Evolutionary conservation across 2,797 vertebrate species (phyloP).

Genomic region (Acrossocheilus fasciatus): DNA sequence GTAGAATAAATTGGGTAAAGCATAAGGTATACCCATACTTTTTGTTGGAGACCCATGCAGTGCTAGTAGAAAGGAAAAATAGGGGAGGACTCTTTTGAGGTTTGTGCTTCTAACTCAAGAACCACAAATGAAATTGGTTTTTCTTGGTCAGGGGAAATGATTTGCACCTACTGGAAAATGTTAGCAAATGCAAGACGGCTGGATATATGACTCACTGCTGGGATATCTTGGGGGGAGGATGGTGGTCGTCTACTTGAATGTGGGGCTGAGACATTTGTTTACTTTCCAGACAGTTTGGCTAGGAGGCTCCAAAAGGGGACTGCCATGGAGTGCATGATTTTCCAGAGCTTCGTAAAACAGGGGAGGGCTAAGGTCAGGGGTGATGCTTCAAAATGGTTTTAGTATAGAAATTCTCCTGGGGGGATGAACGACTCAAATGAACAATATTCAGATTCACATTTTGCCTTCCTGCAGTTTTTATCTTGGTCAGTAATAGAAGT

Average conservation of each 20-base stretch:
- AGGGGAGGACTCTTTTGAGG: constrained; percentile 58
- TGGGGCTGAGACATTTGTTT: constrained; percentile 77
- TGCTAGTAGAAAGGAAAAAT: constrained; percentile 47
- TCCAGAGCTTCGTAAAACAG: constrained; percentile 53
- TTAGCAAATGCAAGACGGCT: constrained; percentile 70
- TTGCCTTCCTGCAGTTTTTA: neutral
- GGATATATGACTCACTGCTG: constrained; percentile 78
- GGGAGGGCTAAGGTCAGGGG: constrained; percentile 56
- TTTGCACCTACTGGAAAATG: constrained; percentile 81
- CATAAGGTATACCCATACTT: neutral
- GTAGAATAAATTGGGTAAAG: neutral
- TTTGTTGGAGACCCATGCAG: constrained; percentile 24
- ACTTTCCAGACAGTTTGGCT: constrained; percentile 76
- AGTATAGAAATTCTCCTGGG: constrained; percentile 11
- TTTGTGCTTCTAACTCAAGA: constrained; percentile 51
- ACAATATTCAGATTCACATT: constrained; percentile 10
- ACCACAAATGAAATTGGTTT: constrained; percentile 71
- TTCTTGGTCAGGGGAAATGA: constrained; percentile 72
- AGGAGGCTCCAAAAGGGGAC: constrained; percentile 72
- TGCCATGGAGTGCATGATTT: constrained; percentile 61
- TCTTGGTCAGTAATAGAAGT: constrained; percentile 42
- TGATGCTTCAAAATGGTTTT: constrained; percentile 50
- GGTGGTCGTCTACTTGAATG: constrained; percentile 69
- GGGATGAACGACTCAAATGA: constrained; percentile 28
- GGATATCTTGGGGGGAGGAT: constrained; percentile 72